Percentiles rank a stretch among this genome's conserved stretches.
These are phyloP conservation scores for Urosaurus nigricauda DNA, from an alignment of 2,797 vertebrate species.

Conservation along the genomic window DNA sequence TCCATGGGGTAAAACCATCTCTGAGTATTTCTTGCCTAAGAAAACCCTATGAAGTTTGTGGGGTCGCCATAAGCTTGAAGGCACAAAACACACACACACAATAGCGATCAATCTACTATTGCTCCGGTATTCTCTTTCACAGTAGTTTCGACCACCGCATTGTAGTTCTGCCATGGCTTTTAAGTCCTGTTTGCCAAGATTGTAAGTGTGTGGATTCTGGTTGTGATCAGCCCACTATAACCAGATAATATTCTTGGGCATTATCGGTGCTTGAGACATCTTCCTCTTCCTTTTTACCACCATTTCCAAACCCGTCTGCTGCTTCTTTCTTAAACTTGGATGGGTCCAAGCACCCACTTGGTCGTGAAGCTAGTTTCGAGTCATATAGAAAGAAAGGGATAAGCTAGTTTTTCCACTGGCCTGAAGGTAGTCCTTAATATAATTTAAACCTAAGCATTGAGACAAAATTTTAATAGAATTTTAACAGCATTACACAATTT, in stretches of 20 bases:
- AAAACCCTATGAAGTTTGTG: no score
- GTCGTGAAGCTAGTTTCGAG: background rate
- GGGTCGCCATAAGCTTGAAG: no score
- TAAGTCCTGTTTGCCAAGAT: background rate
- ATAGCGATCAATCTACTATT: no score
- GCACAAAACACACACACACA: no score
- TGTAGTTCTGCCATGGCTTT: background rate
- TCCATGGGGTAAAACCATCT: no score
- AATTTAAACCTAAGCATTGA: constrained; percentile 15
- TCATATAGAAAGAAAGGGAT: background rate
- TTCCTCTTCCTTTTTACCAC: no score
- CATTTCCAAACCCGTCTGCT: background rate
- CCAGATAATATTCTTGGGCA: background rate
- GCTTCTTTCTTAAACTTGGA: background rate
- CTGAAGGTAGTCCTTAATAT: background rate
- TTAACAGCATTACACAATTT: constrained; percentile 19
- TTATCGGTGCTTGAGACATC: no score
- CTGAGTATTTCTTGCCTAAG: no score
- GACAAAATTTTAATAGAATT: background rate
- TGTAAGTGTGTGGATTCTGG: background rate
- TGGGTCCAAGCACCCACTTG: background rate
- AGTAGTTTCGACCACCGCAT: background rate
- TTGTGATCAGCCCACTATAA: background rate
- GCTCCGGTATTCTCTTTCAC: no score
- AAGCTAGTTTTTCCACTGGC: background rate